Evolutionary conservation across 1,140 invertebrate genomes (phyloP).

Genomic region (Neodiprion pinetum): DNA sequence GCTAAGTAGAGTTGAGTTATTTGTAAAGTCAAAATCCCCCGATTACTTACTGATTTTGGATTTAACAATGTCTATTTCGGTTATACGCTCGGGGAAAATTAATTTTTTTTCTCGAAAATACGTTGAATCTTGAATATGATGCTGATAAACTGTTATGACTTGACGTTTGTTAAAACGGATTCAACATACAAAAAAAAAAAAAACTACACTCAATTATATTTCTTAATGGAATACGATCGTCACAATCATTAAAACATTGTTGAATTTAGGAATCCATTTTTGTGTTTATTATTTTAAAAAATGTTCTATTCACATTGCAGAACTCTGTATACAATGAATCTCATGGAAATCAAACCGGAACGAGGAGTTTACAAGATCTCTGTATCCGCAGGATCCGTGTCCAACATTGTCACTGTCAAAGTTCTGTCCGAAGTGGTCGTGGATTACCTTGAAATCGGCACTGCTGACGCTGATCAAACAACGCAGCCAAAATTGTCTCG

Average conservation of each 20-base stretch:
- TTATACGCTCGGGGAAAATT: conserved; percentile 59
- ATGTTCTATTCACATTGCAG: conserved; percentile 28
- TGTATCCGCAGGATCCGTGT: conserved; percentile 70
- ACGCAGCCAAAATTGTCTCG: conserved; percentile 78
- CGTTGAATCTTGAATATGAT: conserved; percentile 31
- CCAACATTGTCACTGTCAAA: conserved; percentile 75
- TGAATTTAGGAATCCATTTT: too few relatives aligned
- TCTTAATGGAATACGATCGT: too few relatives aligned
- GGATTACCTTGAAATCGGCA: conserved; percentile 85
- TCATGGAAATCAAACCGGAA: conserved; percentile 79
- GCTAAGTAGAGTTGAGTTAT: neutral
- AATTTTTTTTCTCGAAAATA: conserved; percentile 18
- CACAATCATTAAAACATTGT: too few relatives aligned
- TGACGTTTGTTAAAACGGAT: neutral
- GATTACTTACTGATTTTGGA: conserved; percentile 52
- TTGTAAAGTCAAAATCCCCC: conserved; percentile 32
- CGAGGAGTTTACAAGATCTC: conserved; percentile 86
- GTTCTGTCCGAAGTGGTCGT: conserved; percentile 78
- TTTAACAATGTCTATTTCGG: conserved; percentile 38
- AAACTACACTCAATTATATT: too few relatives aligned
- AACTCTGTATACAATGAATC: conserved; percentile 80
- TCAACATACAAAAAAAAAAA: neutral
- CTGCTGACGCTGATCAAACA: conserved; percentile 88
- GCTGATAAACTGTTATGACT: neutral
- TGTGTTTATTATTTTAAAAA: too few relatives aligned